Evolutionary conservation across 2,888 invertebrate genomes (phyloP).

Genomic region (Digitonthophagus gazella): DNA sequence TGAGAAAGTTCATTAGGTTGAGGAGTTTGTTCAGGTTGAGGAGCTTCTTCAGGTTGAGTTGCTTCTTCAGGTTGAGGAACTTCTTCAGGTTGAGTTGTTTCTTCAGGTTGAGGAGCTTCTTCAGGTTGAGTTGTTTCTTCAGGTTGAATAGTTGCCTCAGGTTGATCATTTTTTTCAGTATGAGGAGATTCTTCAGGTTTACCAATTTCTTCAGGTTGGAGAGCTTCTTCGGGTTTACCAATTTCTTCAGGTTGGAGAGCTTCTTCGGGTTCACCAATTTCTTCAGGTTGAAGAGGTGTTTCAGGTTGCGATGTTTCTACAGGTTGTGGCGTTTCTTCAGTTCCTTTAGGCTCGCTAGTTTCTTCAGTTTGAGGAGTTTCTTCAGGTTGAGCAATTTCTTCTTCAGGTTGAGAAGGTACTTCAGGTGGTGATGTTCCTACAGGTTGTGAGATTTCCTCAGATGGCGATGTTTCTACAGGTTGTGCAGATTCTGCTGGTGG

Average conservation of each 20-base stretch:
- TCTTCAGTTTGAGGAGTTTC: constrained; percentile 29
- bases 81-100: constrained; percentile 20
- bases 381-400: constrained; percentile 23
- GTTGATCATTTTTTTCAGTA: constrained; percentile 22
- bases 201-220: constrained; percentile 19
- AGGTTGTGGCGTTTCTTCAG: constrained; percentile 17
- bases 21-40: constrained; percentile 24
- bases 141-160: constrained; percentile 16
- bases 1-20: constrained; percentile 19
- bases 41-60: constrained; percentile 27
- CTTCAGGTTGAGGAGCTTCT: constrained; percentile 27
- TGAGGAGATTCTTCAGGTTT: constrained; percentile 27
- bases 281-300: constrained; percentile 16
- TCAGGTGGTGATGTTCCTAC: constrained; percentile 20
- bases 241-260: constrained; percentile 18
- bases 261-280: too few species aligned
- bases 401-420: constrained; percentile 19
- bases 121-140: constrained; percentile 25
- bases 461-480: constrained; percentile 13
- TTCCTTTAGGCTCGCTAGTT: constrained; percentile 22
- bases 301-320: constrained; percentile 20
- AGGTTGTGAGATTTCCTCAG: constrained; percentile 18
- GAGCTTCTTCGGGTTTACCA: constrained; percentile 18
- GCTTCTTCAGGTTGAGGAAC: constrained; percentile 20
- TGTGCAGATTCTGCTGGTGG: constrained; percentile 21